These are phyloP conservation scores for Micronycteris hirsuta DNA, from an alignment of 2,113 vertebrate species.

Conservation along the genomic window DNA sequence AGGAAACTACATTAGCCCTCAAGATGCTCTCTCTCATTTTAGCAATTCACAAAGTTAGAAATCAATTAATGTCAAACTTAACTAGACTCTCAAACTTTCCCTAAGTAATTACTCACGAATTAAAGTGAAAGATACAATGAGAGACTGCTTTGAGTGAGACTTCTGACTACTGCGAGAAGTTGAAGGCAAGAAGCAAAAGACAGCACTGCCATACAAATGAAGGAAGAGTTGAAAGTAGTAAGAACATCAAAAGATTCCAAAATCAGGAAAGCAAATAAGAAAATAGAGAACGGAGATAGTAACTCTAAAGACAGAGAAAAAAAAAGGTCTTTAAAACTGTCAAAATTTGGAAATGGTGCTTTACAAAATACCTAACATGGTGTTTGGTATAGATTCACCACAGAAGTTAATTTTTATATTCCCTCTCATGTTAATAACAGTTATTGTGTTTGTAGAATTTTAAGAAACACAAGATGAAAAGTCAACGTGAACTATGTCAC, in stretches of 20 bases:
- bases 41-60: slow-evolving; percentile 25
- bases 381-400: neutral
- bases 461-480: neutral
- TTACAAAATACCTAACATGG: neutral
- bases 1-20: neutral
- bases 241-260: neutral
- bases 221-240: neutral
- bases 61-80: slow-evolving; percentile 63
- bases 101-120: slow-evolving; percentile 41
- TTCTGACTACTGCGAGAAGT: neutral
- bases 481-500: neutral
- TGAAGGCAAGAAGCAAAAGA: neutral
- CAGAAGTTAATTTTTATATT: neutral
- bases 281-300: neutral
- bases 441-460: neutral
- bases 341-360: neutral
- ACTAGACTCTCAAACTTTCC: slow-evolving; percentile 39
- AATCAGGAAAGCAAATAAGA: neutral
- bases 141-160: slow-evolving; percentile 2
- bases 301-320: neutral
- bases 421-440: neutral
- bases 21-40: slow-evolving; percentile 20
- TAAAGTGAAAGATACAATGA: neutral
- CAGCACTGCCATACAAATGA: neutral
- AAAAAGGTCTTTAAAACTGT: neutral